phyloP scores from a whole-genome alignment of 2,797 vertebrate genomes.

The Lagodon rhomboides region DNA sequence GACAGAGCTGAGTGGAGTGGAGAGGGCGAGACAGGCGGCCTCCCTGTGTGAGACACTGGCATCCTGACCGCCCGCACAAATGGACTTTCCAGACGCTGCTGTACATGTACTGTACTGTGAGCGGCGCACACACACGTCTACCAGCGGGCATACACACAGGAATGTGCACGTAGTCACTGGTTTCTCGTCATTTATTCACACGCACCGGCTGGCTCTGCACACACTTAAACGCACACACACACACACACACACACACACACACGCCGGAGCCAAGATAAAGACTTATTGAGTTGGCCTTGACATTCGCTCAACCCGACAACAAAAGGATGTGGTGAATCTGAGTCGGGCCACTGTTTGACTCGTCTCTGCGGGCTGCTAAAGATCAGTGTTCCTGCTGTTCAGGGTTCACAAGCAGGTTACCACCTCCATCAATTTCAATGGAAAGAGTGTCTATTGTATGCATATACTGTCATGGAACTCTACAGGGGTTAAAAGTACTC shows the following conservation, averaged over 20 bases:
- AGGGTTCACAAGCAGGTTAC: constrained; percentile 77
- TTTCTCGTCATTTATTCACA: constrained; percentile 46
- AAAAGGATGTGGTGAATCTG: constrained; percentile 79
- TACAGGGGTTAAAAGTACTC: constrained; percentile 4
- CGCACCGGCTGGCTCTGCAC: constrained; percentile 15
- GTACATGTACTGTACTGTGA: constrained; percentile 47
- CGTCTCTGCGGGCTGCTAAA: constrained; percentile 69
- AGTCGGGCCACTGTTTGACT: constrained; percentile 73
- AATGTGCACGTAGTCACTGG: constrained; percentile 63
- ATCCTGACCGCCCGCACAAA: constrained; percentile 77
- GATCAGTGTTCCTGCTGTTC: constrained; percentile 68
- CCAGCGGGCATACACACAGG: constrained; percentile 42
- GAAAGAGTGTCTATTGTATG: constrained; percentile 41
- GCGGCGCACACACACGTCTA: constrained; percentile 25
- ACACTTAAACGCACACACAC: constrained; percentile 31
- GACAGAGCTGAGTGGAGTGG: constrained; percentile 61
- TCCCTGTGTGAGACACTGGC: constrained; percentile 71
- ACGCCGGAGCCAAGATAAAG: constrained; percentile 71
- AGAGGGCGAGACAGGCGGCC: constrained; percentile 77
- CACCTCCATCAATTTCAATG: constrained; percentile 56
- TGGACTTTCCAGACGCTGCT: constrained; percentile 78
- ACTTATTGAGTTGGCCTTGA: constrained; percentile 79
- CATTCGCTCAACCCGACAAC: constrained; percentile 75
- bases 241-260: constrained; percentile 39
- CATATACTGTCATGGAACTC: not conserved